Base-by-base conservation (phyloP, 2,797 vertebrate genomes). In the Nasua narica region DNA sequence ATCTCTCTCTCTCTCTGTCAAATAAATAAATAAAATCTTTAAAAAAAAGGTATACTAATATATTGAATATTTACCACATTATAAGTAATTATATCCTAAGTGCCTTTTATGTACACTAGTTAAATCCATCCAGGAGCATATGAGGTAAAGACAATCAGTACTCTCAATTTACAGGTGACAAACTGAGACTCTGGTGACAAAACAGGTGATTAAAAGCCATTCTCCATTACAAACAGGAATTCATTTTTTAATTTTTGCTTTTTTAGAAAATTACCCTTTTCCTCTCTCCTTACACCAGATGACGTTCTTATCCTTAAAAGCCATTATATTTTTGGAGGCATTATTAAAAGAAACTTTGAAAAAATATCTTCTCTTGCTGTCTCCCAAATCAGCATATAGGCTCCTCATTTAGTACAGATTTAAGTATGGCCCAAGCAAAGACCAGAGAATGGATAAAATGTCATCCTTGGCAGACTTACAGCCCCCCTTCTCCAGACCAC, bases 291-390 rank as follows among this genome's bases (percentile, higher is more conserved):
- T 67, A 79, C 25, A 58, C 16, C 85, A 95, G 52, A 65, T 82
- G 14, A 18, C 69, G 13, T 72, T 72, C 62, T 85, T 92, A 81
- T 72, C n/a, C n/a, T 90, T 96, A 86, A 96, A 97, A 87, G 25
- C 23, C 56, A 79, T 81, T 92, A 46, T 90, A 94, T 96, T 90
- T 40, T 78, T 92, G 43, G 62, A 86, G 27, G 7, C 48, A 77
- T 70, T 90, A 89, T 85, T 78, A 83, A 96, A 86, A 67, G 18
- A 91, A 90, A 90, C 10, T 29, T 40, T 37, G 16, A 60, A 91
- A 95, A 93, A 37, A 56, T 4, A 77, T n/a, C 29, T 69, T 88
- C 13, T 91, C 48, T 90, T 84, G 12, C 43, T 69, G 67, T 50
- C 43, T 94, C 70, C 58, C n/a, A 78, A 78, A 88, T 88, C 23